phyloP scores from a whole-genome alignment of 2,888 invertebrate genomes.

The Pseudococcus longispinus region DNA sequence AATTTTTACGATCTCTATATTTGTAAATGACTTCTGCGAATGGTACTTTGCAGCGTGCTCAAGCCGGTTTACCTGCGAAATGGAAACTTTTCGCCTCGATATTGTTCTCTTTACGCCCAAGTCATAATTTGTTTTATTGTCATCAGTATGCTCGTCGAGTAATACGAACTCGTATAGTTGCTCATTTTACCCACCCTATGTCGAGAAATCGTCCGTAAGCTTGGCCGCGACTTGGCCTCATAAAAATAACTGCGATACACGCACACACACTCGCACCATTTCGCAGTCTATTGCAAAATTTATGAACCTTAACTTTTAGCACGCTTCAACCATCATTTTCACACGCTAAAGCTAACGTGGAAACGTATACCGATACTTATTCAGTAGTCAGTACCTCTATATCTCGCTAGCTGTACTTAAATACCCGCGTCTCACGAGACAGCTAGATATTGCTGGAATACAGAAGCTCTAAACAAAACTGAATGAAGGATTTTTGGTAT shows the following conservation, averaged over 20 bases:
- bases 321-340: background rate
- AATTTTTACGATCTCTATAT: conserved; percentile 32
- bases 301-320: conserved; percentile 14
- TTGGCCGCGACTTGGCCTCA: background rate
- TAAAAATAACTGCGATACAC: conserved; percentile 18
- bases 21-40: conserved; percentile 31
- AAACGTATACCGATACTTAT: background rate
- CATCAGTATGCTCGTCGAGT: conserved; percentile 35
- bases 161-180: conserved; percentile 18
- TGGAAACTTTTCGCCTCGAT: conserved; percentile 23
- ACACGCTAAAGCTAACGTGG: background rate
- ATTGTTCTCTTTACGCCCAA: conserved; percentile 31
- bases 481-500: too few relatives aligned
- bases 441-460: too few relatives aligned
- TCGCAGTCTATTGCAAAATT: conserved; percentile 13
- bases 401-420: too few relatives aligned
- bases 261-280: background rate
- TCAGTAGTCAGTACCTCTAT: too few relatives aligned
- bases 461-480: too few relatives aligned
- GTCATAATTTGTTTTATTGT: conserved; percentile 44
- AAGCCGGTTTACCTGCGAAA: conserved; percentile 4
- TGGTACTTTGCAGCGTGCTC: conserved; percentile 15
- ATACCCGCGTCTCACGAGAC: too few relatives aligned
- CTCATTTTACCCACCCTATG: background rate
- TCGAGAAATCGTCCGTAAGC: background rate